phyloP scores from a whole-genome alignment of 2,113 vertebrate genomes.

The Eretmochelys imbricata region DNA sequence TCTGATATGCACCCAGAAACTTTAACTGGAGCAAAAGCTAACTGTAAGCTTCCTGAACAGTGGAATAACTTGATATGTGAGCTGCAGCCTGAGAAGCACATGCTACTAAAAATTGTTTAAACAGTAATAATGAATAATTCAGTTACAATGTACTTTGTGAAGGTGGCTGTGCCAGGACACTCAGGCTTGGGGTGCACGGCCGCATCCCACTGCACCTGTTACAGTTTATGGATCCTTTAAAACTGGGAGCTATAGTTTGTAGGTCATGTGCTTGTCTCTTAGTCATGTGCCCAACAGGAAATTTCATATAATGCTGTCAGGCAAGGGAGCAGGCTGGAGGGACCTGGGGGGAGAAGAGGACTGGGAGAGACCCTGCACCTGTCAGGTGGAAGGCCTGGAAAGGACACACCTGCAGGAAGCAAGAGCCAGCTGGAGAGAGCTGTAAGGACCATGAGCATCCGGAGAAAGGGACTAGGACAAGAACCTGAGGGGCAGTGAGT shows the following conservation, averaged over 20 bases:
- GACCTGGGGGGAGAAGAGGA: background rate
- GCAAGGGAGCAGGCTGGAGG: background rate
- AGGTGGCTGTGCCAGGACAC: background rate
- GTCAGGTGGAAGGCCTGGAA: background rate
- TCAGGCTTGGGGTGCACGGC: background rate
- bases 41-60: background rate
- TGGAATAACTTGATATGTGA: background rate
- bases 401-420: background rate
- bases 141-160: background rate
- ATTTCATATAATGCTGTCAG: background rate
- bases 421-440: background rate
- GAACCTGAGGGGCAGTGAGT: background rate
- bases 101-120: background rate
- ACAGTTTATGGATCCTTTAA: background rate
- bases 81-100: rapidly evolving
- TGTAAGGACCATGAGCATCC: background rate
- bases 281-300: background rate
- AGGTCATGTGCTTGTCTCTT: too few species aligned
- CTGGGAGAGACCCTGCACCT: background rate
- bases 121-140: background rate
- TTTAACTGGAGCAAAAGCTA: rapidly evolving
- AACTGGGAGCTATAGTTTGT: background rate
- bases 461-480: background rate
- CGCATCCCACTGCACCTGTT: rapidly evolving
- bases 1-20: background rate